Evolutionary conservation across 1,140 invertebrate genomes (phyloP).

Genomic region (Oryzaephilus surinamensis): DNA sequence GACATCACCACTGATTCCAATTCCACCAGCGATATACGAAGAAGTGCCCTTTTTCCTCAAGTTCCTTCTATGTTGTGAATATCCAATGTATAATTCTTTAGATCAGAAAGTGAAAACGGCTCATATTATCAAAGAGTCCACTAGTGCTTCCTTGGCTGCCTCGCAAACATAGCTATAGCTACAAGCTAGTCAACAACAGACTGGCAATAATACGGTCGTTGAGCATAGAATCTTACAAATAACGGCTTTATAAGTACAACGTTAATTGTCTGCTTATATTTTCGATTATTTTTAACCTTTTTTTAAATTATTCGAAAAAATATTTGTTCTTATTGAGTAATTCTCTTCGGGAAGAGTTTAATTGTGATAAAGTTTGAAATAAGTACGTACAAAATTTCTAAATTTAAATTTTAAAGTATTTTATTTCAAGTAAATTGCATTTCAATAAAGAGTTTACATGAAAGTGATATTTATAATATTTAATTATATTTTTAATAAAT

Average conservation of each 20-base stretch:
- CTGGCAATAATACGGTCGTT: conserved; percentile 27
- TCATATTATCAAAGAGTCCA: conserved; percentile 59
- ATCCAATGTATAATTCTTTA: conserved; percentile 71
- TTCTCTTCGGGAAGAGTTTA: too few species aligned
- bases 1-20: conserved; percentile 77
- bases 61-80: conserved; percentile 76
- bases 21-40: conserved; percentile 72
- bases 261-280: too few species aligned
- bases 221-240: conserved; percentile 10
- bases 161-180: conserved; percentile 67
- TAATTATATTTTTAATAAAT: too few species aligned
- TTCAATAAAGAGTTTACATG: too few species aligned
- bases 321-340: too few species aligned
- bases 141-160: conserved; percentile 59
- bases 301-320: too few species aligned
- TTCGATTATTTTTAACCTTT: too few species aligned
- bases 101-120: conserved; percentile 51
- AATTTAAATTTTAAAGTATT: too few species aligned
- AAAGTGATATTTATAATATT: too few species aligned
- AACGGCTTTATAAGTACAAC: conserved; percentile 3
- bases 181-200: conserved; percentile 42
- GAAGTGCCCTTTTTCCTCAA: conserved; percentile 73
- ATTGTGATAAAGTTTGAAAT: not conserved
- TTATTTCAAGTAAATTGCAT: too few species aligned
- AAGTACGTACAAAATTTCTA: not conserved